Percentiles rank a stretch among this genome's conserved stretches.
Conservation (phyloP, 2,113 vertebrate genomes). For the Channa maculata region DNA sequence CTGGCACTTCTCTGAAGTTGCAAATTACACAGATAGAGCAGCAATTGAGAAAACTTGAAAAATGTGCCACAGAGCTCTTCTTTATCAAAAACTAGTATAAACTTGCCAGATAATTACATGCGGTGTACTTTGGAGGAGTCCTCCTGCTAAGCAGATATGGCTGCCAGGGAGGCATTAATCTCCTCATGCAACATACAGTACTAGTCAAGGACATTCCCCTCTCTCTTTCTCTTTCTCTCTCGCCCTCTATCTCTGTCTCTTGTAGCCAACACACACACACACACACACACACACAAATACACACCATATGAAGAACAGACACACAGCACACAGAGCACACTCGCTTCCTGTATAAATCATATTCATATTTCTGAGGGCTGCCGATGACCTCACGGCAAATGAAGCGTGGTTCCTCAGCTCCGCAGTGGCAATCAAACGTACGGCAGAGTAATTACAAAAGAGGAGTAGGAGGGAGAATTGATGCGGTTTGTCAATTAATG, state of each 20-base stretch:
- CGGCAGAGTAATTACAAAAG: slow-evolving; percentile 85
- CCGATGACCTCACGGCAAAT: slow-evolving; percentile 85
- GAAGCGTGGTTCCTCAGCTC: slow-evolving; percentile 81
- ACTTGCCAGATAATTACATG: slow-evolving; percentile 72
- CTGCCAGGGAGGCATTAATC: slow-evolving; percentile 80
- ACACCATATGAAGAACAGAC: background rate
- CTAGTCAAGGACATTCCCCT: slow-evolving; percentile 71
- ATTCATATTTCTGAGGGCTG: slow-evolving; percentile 81
- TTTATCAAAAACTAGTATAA: slow-evolving; percentile 67
- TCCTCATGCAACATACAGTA: slow-evolving; percentile 70
- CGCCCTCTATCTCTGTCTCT: slow-evolving; percentile 15
- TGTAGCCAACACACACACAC: background rate
- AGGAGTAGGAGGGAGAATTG: slow-evolving; percentile 82
- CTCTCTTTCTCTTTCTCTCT: background rate
- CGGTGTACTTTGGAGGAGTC: slow-evolving; percentile 66
- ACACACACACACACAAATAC: slow-evolving; percentile 2
- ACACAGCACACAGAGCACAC: slow-evolving; percentile 25
- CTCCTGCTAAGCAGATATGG: slow-evolving; percentile 74
- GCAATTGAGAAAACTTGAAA: slow-evolving; percentile 53
- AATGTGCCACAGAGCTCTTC: slow-evolving; percentile 50
- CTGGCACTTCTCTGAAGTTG: slow-evolving; percentile 26
- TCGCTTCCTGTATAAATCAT: slow-evolving; percentile 74
- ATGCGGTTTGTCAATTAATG: slow-evolving; percentile 87
- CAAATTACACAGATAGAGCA: slow-evolving; percentile 50
- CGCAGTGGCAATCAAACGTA: slow-evolving; percentile 79